Percentiles rank a stretch among this genome's conserved stretches.
Evolutionary conservation across 2,888 invertebrate species (phyloP).

Genomic region (Gryllus longicercus): DNA sequence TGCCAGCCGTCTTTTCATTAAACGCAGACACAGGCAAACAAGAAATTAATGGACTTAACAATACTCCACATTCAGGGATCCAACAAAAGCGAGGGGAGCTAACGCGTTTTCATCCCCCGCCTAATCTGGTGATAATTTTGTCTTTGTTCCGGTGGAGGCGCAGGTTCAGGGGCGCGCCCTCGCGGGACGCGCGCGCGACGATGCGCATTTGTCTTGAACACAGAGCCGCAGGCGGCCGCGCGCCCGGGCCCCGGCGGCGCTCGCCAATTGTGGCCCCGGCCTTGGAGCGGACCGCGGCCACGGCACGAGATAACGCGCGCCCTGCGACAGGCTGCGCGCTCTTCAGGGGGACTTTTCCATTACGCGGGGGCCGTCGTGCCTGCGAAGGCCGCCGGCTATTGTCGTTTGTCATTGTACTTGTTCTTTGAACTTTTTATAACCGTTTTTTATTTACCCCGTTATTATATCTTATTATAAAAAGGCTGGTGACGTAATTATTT

Average conservation of each 20-base stretch:
- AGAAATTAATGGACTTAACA: slow-evolving; percentile 17
- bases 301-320: too few relatives aligned
- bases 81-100: background rate
- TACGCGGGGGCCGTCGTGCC: too few relatives aligned
- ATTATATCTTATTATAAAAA: too few relatives aligned
- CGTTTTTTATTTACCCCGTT: too few relatives aligned
- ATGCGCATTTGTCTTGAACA: background rate
- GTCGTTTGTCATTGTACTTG: too few relatives aligned
- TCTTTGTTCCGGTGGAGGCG: background rate
- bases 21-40: background rate
- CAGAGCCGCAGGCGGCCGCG: background rate
- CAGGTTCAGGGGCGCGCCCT: background rate
- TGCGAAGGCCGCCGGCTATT: too few relatives aligned
- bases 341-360: too few relatives aligned
- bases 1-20: background rate
- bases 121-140: slow-evolving; percentile 10
- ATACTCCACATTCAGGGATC: background rate
- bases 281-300: too few relatives aligned
- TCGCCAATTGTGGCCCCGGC: too few relatives aligned
- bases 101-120: background rate
- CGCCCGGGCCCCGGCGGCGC: background rate
- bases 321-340: too few relatives aligned
- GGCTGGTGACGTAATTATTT: too few relatives aligned
- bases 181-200: background rate
- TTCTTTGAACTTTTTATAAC: too few relatives aligned